phyloP scores from a whole-genome alignment of 92 coral and sea anemone species.

The Zoanthus sociatus region DNA sequence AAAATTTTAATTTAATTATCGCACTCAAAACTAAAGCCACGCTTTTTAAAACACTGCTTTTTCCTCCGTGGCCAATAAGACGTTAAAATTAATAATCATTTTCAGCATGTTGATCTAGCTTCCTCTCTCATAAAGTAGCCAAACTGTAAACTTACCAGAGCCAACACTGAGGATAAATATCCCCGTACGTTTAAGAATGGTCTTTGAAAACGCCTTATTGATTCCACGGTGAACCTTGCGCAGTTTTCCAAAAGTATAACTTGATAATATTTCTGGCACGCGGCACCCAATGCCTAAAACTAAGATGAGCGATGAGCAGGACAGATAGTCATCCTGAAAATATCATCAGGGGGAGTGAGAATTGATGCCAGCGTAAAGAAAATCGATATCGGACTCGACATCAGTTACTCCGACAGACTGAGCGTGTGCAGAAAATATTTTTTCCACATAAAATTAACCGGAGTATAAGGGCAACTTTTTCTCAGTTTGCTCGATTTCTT shows the following conservation, averaged over 20 bases:
- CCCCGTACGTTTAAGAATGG: too few relatives aligned
- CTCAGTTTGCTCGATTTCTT: background rate
- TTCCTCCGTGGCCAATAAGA: background rate
- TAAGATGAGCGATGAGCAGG: constrained; percentile 62
- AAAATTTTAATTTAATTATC: background rate
- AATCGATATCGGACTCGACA: constrained; percentile 4
- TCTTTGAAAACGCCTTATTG: constrained; percentile 25
- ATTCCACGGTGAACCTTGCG: constrained; percentile 60
- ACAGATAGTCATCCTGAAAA: constrained; percentile 29
- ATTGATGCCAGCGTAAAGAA: constrained; percentile 31
- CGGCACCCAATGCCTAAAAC: constrained; percentile 61
- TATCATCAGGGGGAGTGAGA: background rate
- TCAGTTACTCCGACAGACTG: constrained; percentile 24
- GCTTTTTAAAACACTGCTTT: constrained; percentile 2
- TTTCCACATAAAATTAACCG: background rate
- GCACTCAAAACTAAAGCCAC: background rate
- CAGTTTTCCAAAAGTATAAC: constrained; percentile 10
- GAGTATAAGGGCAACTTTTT: background rate
- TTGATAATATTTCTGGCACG: constrained; percentile 49
- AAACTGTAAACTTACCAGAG: too few relatives aligned
- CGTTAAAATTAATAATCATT: too few relatives aligned
- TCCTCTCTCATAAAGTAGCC: too few relatives aligned
- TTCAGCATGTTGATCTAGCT: too few relatives aligned
- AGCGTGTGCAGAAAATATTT: background rate
- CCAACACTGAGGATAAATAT: too few relatives aligned